A percentile compares a stretch with the other conserved stretches of the same genome.
These are phyloP conservation scores for Coryphaenoides rupestris DNA, from an alignment of 2,113 vertebrate species.

Conservation along the genomic window DNA sequence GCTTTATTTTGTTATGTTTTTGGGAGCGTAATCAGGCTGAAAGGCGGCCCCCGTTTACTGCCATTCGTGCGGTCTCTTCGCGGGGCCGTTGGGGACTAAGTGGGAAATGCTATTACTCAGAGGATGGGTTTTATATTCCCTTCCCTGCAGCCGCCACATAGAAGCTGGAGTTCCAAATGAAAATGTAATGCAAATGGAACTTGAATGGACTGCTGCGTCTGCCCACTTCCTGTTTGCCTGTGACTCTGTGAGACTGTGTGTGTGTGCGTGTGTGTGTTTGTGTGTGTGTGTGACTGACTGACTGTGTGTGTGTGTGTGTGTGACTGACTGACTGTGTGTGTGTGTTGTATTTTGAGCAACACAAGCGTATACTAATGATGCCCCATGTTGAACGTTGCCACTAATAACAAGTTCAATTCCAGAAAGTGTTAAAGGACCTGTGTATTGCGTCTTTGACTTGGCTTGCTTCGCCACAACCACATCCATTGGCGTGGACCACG, in stretches of 20 bases:
- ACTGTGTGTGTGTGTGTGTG: background rate
- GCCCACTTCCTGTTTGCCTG: conserved; percentile 15
- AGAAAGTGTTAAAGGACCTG: background rate
- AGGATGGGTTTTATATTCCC: conserved; percentile 45
- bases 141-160: conserved; percentile 42
- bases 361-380: conserved; percentile 58
- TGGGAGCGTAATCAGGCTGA: no score
- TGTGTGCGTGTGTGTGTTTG: conserved; percentile 20
- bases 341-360: background rate
- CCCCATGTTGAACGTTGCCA: conserved; percentile 59
- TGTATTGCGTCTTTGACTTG: conserved; percentile 17
- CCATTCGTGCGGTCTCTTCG: conserved; percentile 59
- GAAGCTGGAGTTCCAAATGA: conserved; percentile 66
- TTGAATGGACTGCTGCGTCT: conserved; percentile 55
- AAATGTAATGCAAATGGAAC: conserved; percentile 67
- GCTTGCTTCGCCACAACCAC: conserved; percentile 48
- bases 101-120: conserved; percentile 64
- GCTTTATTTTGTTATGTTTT: conserved; percentile 51
- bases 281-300: conserved; percentile 23
- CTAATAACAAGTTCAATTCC: conserved; percentile 5
- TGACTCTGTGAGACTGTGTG: conserved; percentile 13
- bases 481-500: conserved; percentile 36
- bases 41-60: conserved; percentile 44
- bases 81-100: conserved; percentile 54
- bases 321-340: conserved; percentile 17